Evolutionary conservation across 2,888 invertebrate genomes (phyloP).

Genomic region (Ophioninae sp.): DNA sequence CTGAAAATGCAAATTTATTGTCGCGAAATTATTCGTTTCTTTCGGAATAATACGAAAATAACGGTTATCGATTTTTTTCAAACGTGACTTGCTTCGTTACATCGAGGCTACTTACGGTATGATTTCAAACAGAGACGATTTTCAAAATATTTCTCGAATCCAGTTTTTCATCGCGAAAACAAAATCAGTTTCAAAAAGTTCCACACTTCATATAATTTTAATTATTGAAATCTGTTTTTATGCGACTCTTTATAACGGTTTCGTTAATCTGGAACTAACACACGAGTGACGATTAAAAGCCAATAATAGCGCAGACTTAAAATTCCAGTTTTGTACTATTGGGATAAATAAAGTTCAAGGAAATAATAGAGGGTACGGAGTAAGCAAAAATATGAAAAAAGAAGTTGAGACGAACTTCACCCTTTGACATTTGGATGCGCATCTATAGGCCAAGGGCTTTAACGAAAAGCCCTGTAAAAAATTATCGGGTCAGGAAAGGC

Average conservation of each 20-base stretch:
- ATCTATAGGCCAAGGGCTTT: not conserved
- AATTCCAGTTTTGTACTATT: not conserved
- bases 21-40: not conserved
- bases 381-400: conserved; percentile 20
- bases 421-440: conserved; percentile 6
- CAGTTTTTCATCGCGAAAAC: not conserved
- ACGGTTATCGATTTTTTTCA: not conserved
- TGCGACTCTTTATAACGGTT: not conserved
- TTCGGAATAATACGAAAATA: not conserved
- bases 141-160: not conserved
- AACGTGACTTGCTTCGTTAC: not conserved
- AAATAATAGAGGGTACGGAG: conserved; percentile 4
- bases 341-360: conserved; percentile 3
- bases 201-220: too few species aligned
- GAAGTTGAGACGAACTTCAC: conserved; percentile 27
- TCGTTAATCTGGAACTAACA: not conserved
- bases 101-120: too few species aligned
- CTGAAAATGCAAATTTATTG: conserved; percentile 12
- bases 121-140: not conserved
- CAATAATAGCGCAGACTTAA: conserved; percentile 6
- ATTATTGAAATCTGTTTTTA: too few species aligned
- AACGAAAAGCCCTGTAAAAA: not conserved
- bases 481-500: not conserved
- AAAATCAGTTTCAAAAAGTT: not conserved
- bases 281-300: not conserved